Conservation (phyloP, 2,113 vertebrate species). For the Aplodontia rufa region DNA sequence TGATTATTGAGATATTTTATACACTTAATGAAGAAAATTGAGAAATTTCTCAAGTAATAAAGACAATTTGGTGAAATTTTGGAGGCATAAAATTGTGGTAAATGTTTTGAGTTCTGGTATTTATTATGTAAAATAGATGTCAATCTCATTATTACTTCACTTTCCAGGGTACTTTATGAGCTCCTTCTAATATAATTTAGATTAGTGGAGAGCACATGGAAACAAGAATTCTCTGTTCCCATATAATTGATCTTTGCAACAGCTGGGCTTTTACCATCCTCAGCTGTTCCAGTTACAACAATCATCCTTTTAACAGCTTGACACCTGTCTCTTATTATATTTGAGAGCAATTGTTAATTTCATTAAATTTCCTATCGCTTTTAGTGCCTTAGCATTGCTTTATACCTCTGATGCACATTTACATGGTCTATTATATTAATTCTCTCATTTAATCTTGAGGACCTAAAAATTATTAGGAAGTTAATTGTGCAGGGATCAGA, state of each 20-base stretch:
- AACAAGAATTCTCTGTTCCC: conserved; percentile 68
- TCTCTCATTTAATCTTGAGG: conserved; percentile 78
- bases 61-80: not conserved
- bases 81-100: conserved; percentile 1
- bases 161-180: conserved; percentile 54
- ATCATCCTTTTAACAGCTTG: conserved; percentile 75
- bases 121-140: conserved; percentile 42
- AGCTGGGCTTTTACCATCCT: conserved; percentile 76
- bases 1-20: not conserved
- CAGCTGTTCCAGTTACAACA: conserved; percentile 70
- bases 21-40: not conserved
- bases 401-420: conserved; percentile 75
- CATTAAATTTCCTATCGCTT: conserved; percentile 62
- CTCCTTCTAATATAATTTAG: conserved; percentile 43
- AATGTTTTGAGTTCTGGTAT: conserved; percentile 50
- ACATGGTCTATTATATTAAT: conserved; percentile 77
- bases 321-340: conserved; percentile 82
- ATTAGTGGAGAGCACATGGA: conserved; percentile 64
- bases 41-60: conserved; percentile 1
- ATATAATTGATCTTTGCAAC: conserved; percentile 69
- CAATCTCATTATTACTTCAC: conserved; percentile 52
- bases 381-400: conserved; percentile 63
- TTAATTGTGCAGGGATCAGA: conserved; percentile 77
- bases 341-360: conserved; percentile 77
- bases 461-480: conserved; percentile 75